Base-by-base conservation (phyloP, 1,140 invertebrate genomes). In the Caenorhabditis brenneri region DNA sequence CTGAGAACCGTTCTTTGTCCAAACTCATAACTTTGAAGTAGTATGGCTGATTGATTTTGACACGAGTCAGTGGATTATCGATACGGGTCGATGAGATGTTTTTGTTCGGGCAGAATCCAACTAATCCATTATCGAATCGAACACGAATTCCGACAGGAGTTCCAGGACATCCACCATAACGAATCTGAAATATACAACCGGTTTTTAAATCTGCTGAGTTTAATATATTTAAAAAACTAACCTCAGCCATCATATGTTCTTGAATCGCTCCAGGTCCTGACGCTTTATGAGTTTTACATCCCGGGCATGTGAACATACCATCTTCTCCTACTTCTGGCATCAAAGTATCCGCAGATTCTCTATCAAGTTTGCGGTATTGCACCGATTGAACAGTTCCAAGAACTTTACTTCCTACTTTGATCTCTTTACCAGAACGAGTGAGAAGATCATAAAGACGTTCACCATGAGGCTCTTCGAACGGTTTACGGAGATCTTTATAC, bases 21-120 rank as follows among this genome's bases (percentile, higher is more conserved):
- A 99, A 97, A 92, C 98, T 98, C 0, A 94, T 94, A 84, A 99
- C 94, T n/a, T 97, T 92, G 89, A 95, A 95, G 91, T 97, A 95
- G 82, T 99, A 95, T 0, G 94, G 94, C 92, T 97, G 96, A 0
- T 95, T 94, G 65, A 94, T 91, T 31, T 92, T 82, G 19, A 91
- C 88, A 82, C 15, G 86, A 24, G 88, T 22, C 60, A 86, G 82
- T 29, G 65, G 83, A 60, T 79, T 27, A 24, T 74, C 65, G 9
- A 74, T n/a, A 46, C 33, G 65, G 9, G 29, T 29, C 31, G 31
- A 78, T 1, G 58, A 85, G 10, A 99, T 92, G 91, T 96, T 96
- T 91, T 96, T 96, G 60, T 96, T 95, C 87, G 95, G 95, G 89
- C 99, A 96, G 90, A 98, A 98, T 0, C 97, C 97, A 10, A 93